These are phyloP conservation scores for Lepisosteus osseus DNA, from an alignment of 2,113 vertebrate genomes.

Conservation along the genomic window DNA sequence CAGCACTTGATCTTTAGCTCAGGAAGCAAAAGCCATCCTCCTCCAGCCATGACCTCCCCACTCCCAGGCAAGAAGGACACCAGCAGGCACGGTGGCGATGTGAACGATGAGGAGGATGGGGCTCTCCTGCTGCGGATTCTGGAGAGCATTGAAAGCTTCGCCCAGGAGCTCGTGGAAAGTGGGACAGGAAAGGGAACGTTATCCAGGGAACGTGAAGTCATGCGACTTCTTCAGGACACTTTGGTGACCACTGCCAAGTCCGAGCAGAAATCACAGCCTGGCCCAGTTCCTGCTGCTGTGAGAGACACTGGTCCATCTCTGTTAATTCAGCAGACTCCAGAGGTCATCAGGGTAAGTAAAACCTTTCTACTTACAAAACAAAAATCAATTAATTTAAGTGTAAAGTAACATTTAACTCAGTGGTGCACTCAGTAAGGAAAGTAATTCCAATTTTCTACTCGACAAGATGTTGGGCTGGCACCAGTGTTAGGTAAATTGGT, in stretches of 20 bases:
- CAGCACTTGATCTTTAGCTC: conserved; percentile 51
- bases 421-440: too few species aligned
- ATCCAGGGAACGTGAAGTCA: conserved; percentile 91
- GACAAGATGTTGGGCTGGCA: too few species aligned
- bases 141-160: conserved; percentile 96
- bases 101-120: conserved; percentile 84
- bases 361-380: too few species aligned
- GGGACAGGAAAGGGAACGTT: conserved; percentile 82
- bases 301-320: conserved; percentile 73
- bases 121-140: conserved; percentile 86
- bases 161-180: conserved; percentile 93
- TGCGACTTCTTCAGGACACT: conserved; percentile 93
- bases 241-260: conserved; percentile 70
- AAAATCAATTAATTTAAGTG: too few species aligned
- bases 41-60: conserved; percentile 48
- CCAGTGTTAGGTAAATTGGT: too few species aligned
- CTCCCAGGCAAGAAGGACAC: conserved; percentile 61
- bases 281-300: conserved; percentile 33
- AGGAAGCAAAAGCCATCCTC: conserved; percentile 55
- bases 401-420: too few species aligned
- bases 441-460: too few species aligned
- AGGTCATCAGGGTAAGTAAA: conserved; percentile 87
- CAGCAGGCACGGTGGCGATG: conserved; percentile 54
- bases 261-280: conserved; percentile 51
- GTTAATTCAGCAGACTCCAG: conserved; percentile 89